Evolutionary conservation across 2,113 vertebrate species (phyloP).

Genomic region (Lucifuga dentata): DNA sequence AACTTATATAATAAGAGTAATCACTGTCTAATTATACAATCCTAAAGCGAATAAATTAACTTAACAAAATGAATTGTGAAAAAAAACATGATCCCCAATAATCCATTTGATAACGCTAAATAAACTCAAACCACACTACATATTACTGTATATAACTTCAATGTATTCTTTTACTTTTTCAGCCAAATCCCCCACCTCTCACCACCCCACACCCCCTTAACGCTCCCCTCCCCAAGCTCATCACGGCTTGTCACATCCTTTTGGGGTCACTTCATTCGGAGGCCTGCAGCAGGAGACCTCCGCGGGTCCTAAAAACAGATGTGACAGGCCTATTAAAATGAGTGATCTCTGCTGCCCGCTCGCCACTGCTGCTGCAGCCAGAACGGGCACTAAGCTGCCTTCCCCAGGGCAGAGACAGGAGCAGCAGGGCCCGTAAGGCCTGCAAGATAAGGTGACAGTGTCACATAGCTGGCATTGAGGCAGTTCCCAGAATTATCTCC

Average conservation of each 20-base stretch:
- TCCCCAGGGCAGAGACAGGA: constrained; percentile 70
- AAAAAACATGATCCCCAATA: no score
- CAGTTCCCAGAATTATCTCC: constrained; percentile 82
- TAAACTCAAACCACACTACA: background rate
- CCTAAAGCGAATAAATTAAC: no score
- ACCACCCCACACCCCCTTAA: constrained; percentile 34
- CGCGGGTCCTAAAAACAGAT: constrained; percentile 83
- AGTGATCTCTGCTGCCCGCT: constrained; percentile 72
- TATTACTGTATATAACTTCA: constrained; percentile 3
- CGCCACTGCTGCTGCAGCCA: constrained; percentile 76
- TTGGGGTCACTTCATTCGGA: constrained; percentile 76
- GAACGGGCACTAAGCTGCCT: constrained; percentile 77
- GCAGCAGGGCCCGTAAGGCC: constrained; percentile 58
- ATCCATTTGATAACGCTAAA: no score
- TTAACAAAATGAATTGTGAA: no score
- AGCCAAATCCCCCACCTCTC: constrained; percentile 35
- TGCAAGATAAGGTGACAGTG: constrained; percentile 78
- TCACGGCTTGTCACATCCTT: constrained; percentile 78
- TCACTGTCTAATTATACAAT: no score
- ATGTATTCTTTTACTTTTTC: constrained; percentile 40
- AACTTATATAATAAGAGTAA: no score
- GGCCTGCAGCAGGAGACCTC: constrained; percentile 70
- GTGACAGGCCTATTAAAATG: constrained; percentile 84
- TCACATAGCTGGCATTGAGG: constrained; percentile 81
- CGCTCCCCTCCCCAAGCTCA: constrained; percentile 59